A percentile compares a stretch with the other conserved stretches of the same genome.
phyloP scores from a whole-genome alignment of 2,113 vertebrate genomes.

The Oryctolagus cuniculus region DNA sequence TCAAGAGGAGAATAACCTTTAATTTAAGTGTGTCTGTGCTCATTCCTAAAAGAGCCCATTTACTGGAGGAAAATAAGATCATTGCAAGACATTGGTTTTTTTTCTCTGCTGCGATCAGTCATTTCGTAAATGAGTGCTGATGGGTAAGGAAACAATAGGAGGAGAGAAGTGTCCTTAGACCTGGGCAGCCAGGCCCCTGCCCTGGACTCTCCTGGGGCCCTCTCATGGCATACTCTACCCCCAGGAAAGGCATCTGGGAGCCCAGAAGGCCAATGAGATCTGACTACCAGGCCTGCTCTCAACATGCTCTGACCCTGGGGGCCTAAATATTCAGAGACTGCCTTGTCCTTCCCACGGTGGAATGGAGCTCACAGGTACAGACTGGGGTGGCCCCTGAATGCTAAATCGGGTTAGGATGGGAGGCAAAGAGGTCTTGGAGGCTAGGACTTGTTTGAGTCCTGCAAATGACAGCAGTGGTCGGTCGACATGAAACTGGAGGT shows the following conservation, averaged over 20 bases:
- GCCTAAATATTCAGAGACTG: not conserved
- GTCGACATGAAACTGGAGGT: not conserved
- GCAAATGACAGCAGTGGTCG: not conserved
- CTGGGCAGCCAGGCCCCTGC: too few species aligned
- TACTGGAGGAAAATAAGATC: not conserved
- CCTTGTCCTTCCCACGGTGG: not conserved
- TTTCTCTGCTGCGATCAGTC: not conserved
- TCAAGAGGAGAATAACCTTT: constrained; percentile 38
- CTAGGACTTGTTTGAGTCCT: not conserved
- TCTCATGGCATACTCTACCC: too few species aligned
- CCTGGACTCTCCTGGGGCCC: too few species aligned
- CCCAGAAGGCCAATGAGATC: not conserved
- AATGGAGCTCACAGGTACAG: not conserved
- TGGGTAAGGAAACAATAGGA: not conserved
- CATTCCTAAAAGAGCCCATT: not conserved
- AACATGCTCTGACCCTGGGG: not conserved
- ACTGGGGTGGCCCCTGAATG: not conserved
- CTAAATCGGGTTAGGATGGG: not conserved
- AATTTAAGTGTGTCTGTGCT: constrained; percentile 10
- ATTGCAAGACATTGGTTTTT: not conserved
- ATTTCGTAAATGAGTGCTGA: not conserved
- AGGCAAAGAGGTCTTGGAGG: not conserved
- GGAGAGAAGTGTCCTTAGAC: not conserved
- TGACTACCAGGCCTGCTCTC: not conserved
- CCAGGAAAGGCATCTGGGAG: not conserved